A percentile compares a stretch with the other conserved stretches of the same genome.
These are phyloP conservation scores for Callyntrura sp. DNA, from an alignment of 2,888 invertebrate species.

Conservation along the genomic window DNA sequence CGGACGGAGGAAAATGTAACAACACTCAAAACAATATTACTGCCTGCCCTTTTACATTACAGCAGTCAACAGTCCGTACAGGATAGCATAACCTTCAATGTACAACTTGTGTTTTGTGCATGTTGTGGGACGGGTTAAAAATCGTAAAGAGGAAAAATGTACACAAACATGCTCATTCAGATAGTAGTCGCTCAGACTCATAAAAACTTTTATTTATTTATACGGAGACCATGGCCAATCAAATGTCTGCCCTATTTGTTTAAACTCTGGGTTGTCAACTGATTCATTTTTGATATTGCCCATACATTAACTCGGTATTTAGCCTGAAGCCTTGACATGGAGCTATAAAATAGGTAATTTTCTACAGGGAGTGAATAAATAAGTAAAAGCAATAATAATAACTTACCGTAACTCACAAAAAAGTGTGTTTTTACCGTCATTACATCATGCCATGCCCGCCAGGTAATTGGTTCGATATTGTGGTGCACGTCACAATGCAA, in stretches of 20 bases:
- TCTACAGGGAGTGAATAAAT: slow-evolving; percentile 13
- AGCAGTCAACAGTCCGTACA: too few species aligned
- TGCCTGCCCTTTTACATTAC: too few species aligned
- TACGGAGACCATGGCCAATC: background rate
- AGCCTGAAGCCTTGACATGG: background rate
- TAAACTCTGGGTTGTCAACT: too few species aligned
- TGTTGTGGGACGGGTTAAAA: slow-evolving; percentile 40
- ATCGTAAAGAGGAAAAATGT: slow-evolving; percentile 36
- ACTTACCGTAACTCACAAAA: slow-evolving; percentile 1
- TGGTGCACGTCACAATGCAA: too few species aligned
- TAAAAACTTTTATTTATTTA: background rate
- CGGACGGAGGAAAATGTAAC: background rate
- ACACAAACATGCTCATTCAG: background rate
- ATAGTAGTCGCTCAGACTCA: background rate
- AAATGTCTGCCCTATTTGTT: too few species aligned
- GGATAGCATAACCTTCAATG: background rate
- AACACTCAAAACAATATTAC: background rate
- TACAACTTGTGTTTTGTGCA: too few species aligned
- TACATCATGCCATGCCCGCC: background rate
- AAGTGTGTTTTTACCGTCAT: background rate
- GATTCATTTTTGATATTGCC: too few species aligned
- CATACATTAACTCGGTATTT: too few species aligned
- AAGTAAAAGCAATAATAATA: slow-evolving; percentile 12
- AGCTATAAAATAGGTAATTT: slow-evolving; percentile 29
- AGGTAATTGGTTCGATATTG: slow-evolving; percentile 34